Conservation (phyloP, 2,113 vertebrate species). For the Rissa tridactyla region DNA sequence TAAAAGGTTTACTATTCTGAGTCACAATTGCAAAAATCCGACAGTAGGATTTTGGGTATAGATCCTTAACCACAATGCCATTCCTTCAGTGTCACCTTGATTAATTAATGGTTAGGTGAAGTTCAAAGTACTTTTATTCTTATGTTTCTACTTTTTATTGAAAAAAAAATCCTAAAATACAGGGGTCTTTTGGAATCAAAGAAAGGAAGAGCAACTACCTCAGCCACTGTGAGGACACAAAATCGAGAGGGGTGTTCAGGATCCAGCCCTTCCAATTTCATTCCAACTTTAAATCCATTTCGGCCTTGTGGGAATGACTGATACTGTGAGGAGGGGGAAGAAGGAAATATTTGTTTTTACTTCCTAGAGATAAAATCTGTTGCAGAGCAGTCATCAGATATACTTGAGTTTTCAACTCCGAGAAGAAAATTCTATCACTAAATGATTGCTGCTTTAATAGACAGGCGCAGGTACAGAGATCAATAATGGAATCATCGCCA, state of each 20-base stretch:
- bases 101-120: too few species aligned
- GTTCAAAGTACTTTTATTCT: background rate
- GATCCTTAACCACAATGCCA: background rate
- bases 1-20: background rate
- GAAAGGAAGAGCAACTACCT: slow-evolving; percentile 73
- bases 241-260: slow-evolving; percentile 86
- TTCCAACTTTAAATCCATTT: slow-evolving; percentile 90
- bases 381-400: background rate
- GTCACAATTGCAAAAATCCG: background rate
- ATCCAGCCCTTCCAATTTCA: slow-evolving; percentile 91
- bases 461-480: background rate
- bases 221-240: slow-evolving; percentile 87
- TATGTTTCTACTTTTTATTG: background rate
- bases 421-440: background rate
- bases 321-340: slow-evolving; percentile 67
- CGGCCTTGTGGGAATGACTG: slow-evolving; percentile 88
- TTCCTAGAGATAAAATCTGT: background rate
- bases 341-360: background rate
- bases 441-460: background rate
- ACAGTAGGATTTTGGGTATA: background rate
- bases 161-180: background rate
- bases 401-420: background rate
- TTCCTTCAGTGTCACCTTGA: background rate
- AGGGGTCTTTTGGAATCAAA: background rate
- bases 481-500: background rate